Percentiles rank a stretch among this genome's conserved stretches.
Conservation (phyloP, 2,888 invertebrate species). For the Pomacea canaliculata region DNA sequence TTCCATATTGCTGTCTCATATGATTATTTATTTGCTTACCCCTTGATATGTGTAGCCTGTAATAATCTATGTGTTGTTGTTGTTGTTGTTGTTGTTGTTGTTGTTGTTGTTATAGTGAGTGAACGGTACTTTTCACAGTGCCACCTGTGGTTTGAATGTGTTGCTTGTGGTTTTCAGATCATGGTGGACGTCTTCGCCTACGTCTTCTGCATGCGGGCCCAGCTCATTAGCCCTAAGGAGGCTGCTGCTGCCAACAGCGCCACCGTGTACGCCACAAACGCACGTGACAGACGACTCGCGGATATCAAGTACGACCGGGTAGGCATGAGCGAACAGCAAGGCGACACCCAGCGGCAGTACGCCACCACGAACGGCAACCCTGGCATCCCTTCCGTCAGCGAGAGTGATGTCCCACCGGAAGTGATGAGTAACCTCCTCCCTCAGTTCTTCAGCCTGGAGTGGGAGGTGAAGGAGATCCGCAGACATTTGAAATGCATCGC, state of each 20-base stretch:
- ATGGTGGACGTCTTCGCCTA: constrained; percentile 62
- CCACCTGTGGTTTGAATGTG: too few species aligned
- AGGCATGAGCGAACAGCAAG: constrained; percentile 49
- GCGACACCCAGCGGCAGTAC: constrained; percentile 27
- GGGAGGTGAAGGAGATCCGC: constrained; percentile 63
- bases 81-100: too few species aligned
- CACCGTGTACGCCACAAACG: constrained; percentile 5
- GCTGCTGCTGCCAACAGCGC: constrained; percentile 14
- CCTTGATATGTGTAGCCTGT: too few species aligned
- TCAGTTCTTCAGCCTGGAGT: constrained; percentile 47
- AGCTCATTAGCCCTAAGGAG: constrained; percentile 37
- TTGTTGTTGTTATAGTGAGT: too few species aligned
- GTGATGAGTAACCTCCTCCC: constrained; percentile 29
- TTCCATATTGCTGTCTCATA: too few species aligned
- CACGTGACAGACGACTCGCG: constrained; percentile 32
- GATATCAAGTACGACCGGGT: constrained; percentile 52
- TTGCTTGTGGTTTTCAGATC: constrained; percentile 42
- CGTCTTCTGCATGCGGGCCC: constrained; percentile 62
- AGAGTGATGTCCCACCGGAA: constrained; percentile 24
- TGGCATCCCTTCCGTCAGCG: background rate
- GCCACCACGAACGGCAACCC: constrained; percentile 25
- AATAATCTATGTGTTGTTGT: too few species aligned
- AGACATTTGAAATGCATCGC: constrained; percentile 51
- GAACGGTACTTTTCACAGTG: too few species aligned
- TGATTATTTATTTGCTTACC: too few species aligned